Evolutionary conservation across 2,888 invertebrate genomes (phyloP).

Genomic region (Eupithecia insigniata): DNA sequence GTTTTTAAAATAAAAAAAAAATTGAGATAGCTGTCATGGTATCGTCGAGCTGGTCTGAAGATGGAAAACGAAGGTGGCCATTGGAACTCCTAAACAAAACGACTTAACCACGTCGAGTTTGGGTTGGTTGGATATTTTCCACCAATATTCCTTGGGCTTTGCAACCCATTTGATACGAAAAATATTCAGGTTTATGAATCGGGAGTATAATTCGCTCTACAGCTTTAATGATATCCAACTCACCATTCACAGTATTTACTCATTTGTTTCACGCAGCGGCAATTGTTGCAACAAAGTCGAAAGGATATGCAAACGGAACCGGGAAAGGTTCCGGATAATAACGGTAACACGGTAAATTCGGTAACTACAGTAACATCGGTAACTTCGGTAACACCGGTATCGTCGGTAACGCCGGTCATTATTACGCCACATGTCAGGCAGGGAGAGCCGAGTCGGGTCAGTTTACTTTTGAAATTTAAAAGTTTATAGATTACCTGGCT

Average conservation of each 20-base stretch:
- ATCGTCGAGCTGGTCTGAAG: no score
- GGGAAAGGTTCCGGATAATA: neutral
- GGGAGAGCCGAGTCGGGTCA: constrained; percentile 20
- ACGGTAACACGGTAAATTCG: neutral
- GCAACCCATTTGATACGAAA: no score
- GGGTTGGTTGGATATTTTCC: no score
- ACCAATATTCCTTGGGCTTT: no score
- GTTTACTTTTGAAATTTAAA: neutral
- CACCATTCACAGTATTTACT: constrained; percentile 8
- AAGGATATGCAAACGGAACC: constrained; percentile 5
- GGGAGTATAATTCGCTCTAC: neutral
- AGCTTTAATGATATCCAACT: neutral
- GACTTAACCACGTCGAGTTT: no score
- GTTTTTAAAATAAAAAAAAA: no score
- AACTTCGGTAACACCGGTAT: neutral
- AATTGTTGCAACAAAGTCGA: constrained; percentile 20
- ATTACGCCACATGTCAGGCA: neutral
- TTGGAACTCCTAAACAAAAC: no score
- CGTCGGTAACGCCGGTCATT: neutral
- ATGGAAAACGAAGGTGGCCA: no score
- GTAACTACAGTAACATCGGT: neutral
- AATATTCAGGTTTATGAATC: no score
- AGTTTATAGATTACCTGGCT: neutral
- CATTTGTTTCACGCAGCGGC: constrained; percentile 30
- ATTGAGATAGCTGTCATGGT: no score